Conservation (phyloP, 2,888 invertebrate genomes). For the Pandemis heparana region DNA sequence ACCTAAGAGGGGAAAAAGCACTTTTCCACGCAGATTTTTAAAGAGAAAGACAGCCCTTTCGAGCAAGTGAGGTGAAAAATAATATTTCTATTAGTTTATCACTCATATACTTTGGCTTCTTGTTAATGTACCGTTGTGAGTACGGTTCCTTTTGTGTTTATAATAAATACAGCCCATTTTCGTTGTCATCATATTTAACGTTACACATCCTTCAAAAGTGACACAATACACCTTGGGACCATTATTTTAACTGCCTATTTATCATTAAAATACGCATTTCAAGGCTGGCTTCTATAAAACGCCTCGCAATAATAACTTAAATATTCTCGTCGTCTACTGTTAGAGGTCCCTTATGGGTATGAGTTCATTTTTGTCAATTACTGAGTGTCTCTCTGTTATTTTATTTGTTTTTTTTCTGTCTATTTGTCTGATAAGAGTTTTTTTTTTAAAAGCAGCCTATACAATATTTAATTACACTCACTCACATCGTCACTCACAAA, state of each 20-base stretch:
- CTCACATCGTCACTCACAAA: too few species aligned
- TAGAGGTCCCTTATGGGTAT: not conserved
- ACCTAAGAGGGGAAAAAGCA: too few species aligned
- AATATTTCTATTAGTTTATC: not conserved
- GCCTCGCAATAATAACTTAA: not conserved
- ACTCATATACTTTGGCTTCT: not conserved
- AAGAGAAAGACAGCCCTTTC: too few species aligned
- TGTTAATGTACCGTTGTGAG: slow-evolving; percentile 4
- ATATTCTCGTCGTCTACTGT: not conserved
- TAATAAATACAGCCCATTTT: slow-evolving; percentile 2
- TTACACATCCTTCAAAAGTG: slow-evolving; percentile 1
- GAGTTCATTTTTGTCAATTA: not conserved
- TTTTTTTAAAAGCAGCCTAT: too few species aligned
- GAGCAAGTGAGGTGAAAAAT: too few species aligned
- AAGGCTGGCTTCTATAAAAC: not conserved
- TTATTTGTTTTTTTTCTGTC: not conserved
- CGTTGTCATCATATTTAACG: not conserved
- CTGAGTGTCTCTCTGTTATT: not conserved
- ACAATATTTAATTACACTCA: not conserved
- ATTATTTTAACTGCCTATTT: slow-evolving; percentile 7
- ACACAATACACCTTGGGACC: slow-evolving; percentile 4
- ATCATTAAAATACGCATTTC: slow-evolving; percentile 7
- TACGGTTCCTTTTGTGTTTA: not conserved
- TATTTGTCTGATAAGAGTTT: too few species aligned
- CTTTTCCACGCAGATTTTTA: too few species aligned